Base-by-base conservation (phyloP, 2,888 invertebrate species). In the Nebria brevicollis region DNA sequence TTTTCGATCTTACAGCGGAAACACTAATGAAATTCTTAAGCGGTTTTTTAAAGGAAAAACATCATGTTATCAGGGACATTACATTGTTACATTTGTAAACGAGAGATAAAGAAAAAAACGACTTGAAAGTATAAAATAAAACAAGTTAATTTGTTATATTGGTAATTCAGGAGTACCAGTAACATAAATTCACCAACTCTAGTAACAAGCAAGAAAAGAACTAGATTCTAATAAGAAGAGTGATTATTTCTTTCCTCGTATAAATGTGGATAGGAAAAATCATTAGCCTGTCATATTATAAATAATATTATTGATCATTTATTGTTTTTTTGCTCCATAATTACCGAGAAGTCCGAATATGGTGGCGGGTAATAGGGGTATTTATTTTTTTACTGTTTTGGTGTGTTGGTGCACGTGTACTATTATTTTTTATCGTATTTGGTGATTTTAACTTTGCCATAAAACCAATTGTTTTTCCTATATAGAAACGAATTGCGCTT, bases 141-240 rank as follows among this genome's bases (percentile, higher is more conserved):
- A 80, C 80, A 80, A 80, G 80, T 80, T 75, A 80, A 75, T 80
- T 80, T 80, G 80, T 80, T 80, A 75, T 80, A 80, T 80, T 72
- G 75, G 80, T 80, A 80, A 80, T 80, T 75, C 80, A 80, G 25
- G 41, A 75, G 75, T 80, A 80, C 72, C 54, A 54, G 68, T 80
- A 80, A 80, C 80, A 80, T 80, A 80, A 80, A 80, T 80, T 64
- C 26, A 72, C 68, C 42, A 80, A 75, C 80, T 80, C 64, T 80
- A 75, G 15, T 80, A 80, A 80, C 80, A 65, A 80, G 80, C 80
- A 80, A 80, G 80, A 80, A 80, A 80, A 75, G 80, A 80, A 80
- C 75, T 80, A 70, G 75, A 75, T 75, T 75, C 75, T 80, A 80
- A 75, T 80, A 80, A 80, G 80, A 42, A 66, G 42, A 78, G 73